Evolutionary conservation across 92 coral and sea anemone species (phyloP), one percentile per base, ranked within the genome.

Genomic region (Phymanthus crucifer): DNA sequence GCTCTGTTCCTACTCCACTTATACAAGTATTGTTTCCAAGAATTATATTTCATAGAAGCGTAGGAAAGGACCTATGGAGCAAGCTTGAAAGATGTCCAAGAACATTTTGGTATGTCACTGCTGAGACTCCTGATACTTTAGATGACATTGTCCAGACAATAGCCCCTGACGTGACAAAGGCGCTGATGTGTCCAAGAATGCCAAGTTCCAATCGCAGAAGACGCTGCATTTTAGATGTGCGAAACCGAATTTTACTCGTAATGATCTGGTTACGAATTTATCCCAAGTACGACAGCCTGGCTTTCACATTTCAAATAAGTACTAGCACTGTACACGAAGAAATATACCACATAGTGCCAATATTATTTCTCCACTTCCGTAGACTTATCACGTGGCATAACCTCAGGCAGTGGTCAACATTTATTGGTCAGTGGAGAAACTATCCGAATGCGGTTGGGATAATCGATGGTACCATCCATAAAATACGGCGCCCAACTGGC

Each of bases 351-450:
- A n/a, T n/a, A n/a, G n/a, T n/a, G n/a, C n/a, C n/a, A n/a, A n/a
- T n/a, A n/a, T n/a, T n/a, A n/a, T n/a, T n/a, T n/a, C n/a, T n/a
- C n/a, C n/a, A n/a, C n/a, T n/a, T n/a, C n/a, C n/a, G n/a, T n/a
- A n/a, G n/a, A n/a, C n/a, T n/a, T n/a, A n/a, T n/a, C n/a, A n/a
- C n/a, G n/a, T n/a, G n/a, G n/a, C n/a, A n/a, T n/a, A n/a, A n/a
- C n/a, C n/a, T n/a, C n/a, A n/a, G n/a, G n/a, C n/a, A n/a, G n/a
- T n/a, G n/a, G n/a, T n/a, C n/a, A n/a, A n/a, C n/a, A n/a, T n/a
- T n/a, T n/a, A n/a, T n/a, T n/a, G n/a, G 83, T 77, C 10, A 78
- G 75, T 67, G 80, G 82, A 18, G 86, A 87, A 19, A 82, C n/a
- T n/a, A n/a, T n/a, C 50, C 73, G 16, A 81, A 37, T 52, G 74